These are phyloP conservation scores for Penaeus vannamei DNA, from an alignment of 1,140 invertebrate genomes.

Conservation along the genomic window DNA sequence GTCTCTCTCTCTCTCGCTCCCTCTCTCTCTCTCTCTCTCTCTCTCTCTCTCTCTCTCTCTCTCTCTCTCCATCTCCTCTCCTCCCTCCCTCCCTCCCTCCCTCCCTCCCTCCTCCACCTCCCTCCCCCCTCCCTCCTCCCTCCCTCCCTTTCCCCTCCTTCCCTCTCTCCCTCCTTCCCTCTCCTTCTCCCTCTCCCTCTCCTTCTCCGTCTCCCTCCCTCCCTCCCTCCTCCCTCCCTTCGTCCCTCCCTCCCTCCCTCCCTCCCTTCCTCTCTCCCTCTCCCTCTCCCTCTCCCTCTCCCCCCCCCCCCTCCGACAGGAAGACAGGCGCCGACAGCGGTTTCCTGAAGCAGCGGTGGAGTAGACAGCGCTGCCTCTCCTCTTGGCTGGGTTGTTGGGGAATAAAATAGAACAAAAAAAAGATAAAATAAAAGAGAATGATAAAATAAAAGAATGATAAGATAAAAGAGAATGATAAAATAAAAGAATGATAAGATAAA, in stretches of 20 bases:
- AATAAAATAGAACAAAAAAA: no score
- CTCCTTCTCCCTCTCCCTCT: not conserved
- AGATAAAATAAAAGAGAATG: no score
- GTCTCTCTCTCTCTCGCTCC: not conserved
- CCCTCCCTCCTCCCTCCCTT: not conserved
- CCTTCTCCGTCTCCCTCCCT: not conserved
- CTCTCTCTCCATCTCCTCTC: slow-evolving; percentile 5
- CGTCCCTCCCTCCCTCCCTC: not conserved
- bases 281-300: not conserved
- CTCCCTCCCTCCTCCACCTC: not conserved
- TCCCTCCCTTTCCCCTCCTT: not conserved
- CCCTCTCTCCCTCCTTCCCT: not conserved
- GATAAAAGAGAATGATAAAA: no score
- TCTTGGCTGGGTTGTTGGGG: no score
- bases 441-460: no score
- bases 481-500: no score
- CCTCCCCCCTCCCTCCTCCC: not conserved
- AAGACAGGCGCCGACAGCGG: not conserved
- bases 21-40: not conserved
- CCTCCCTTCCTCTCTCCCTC: not conserved
- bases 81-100: not conserved
- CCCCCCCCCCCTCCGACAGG: not conserved
- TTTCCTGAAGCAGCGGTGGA: no score
- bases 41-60: not conserved
- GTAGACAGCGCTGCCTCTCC: no score